Percentiles rank a stretch among this genome's conserved stretches.
These are phyloP conservation scores for Achlya flavicornis DNA, from an alignment of 2,888 invertebrate species.

Conservation along the genomic window DNA sequence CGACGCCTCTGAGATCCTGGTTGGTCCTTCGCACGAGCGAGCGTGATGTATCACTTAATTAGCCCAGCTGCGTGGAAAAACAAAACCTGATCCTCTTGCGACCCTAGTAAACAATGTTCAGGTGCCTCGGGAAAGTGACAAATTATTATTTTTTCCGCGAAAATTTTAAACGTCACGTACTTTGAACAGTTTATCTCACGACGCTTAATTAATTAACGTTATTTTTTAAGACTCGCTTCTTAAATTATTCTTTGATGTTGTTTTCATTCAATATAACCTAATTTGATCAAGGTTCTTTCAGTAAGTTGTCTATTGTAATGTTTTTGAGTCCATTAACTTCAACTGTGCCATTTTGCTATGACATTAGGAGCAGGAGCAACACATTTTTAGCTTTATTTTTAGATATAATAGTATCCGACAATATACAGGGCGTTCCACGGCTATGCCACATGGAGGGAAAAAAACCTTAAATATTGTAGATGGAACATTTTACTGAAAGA, in stretches of 20 bases:
- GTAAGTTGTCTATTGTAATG: too few relatives aligned
- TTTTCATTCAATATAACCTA: not conserved
- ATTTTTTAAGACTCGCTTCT: not conserved
- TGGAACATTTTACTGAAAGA: too few relatives aligned
- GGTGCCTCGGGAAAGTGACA: not conserved
- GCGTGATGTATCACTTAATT: conserved; percentile 65
- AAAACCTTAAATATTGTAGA: too few relatives aligned
- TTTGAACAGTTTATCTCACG: not conserved
- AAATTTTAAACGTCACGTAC: not conserved
- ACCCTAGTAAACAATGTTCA: conserved; percentile 25
- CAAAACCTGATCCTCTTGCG: conserved; percentile 26
- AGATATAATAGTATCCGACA: too few relatives aligned
- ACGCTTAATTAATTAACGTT: conserved; percentile 5
- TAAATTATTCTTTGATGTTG: not conserved
- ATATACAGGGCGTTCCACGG: too few relatives aligned
- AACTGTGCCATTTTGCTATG: too few relatives aligned
- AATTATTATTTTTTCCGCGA: not conserved
- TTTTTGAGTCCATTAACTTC: too few relatives aligned
- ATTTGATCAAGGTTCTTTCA: not conserved
- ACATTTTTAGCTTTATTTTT: too few relatives aligned
- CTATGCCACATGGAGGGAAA: too few relatives aligned
- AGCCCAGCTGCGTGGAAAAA: conserved; percentile 31
- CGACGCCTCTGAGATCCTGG: conserved; percentile 37
- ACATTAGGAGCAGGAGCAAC: too few relatives aligned
- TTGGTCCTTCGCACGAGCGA: conserved; percentile 30